phyloP scores from a whole-genome alignment of 2,797 vertebrate genomes.

The Melanogrammus aeglefinus region DNA sequence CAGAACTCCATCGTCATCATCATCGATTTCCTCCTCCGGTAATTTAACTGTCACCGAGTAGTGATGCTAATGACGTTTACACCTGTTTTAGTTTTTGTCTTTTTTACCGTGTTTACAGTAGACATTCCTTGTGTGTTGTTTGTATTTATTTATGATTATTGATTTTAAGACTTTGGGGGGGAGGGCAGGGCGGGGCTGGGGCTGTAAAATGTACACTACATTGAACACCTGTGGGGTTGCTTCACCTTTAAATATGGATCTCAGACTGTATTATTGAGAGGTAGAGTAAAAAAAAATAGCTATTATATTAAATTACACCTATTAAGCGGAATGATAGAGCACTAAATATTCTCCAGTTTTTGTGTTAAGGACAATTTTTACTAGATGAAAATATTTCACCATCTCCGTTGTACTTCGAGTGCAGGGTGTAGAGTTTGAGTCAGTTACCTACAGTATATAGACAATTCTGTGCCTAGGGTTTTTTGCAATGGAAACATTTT shows the following conservation, averaged over 20 bases:
- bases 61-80: constrained; percentile 89
- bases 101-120: constrained; percentile 95
- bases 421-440: constrained; percentile 80
- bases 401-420: constrained; percentile 73
- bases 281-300: constrained; percentile 81
- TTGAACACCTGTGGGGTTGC: constrained; percentile 85
- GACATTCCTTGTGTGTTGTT: constrained; percentile 97
- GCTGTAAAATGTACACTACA: constrained; percentile 78
- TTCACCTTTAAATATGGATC: constrained; percentile 88
- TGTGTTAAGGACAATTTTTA: constrained; percentile 77
- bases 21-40: constrained; percentile 74
- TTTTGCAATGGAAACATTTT: constrained; percentile 85
- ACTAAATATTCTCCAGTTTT: constrained; percentile 91
- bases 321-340: constrained; percentile 91
- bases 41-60: constrained; percentile 84
- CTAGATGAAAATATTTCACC: constrained; percentile 83
- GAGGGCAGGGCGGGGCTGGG: constrained; percentile 39
- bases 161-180: constrained; percentile 78
- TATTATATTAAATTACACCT: constrained; percentile 83
- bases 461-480: constrained; percentile 93
- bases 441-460: constrained; percentile 83
- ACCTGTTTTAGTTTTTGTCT: constrained; percentile 84
- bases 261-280: constrained; percentile 88
- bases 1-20: constrained; percentile 59
- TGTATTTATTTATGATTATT: constrained; percentile 99